Base-by-base conservation (phyloP, 2,113 vertebrate species). In the Dermatemys mawii region DNA sequence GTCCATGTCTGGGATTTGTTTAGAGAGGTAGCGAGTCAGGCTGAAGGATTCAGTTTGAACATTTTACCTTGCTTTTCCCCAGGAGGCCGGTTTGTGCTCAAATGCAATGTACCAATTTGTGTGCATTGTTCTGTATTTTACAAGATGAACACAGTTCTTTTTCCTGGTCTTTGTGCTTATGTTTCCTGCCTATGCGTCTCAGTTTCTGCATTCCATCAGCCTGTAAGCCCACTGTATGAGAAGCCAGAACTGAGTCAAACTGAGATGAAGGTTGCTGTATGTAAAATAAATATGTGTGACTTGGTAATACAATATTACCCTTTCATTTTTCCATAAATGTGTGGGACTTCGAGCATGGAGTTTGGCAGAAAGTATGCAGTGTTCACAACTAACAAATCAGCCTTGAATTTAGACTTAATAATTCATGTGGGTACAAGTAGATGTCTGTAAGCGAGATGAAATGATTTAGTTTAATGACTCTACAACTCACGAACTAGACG, bases 291-390 rank as follows among this genome's bases (percentile, higher is more conserved):
- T 49, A 93, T 70, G 78, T 22, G 29, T 81, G 79, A 92, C 73
- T 63, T 87, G 85, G 81, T 35, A 94, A 92, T 94, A 96, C 93
- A 83, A 94, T 81, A 35, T 38, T 86, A 22, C 11, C 9, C 6
- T 86, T 89, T 93, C 32, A 81, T 91, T 95, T 95, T 95, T 95
- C 89, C 44, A 75, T 51, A 90, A 17, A 44, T 80, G 2, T 57
- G 78, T 49, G 67, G 46, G 16, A 76, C 44, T 88, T 29, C n/a
- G 78, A 91, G 95, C 93, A 4, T 49, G 6, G 26, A 88, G 78
- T 89, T 54, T 83, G 55, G 27, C 26, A 95, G 76, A 73, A 92
- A 49, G 44, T 84, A 44, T 57, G 24, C 14, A 86, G 38, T 57
- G 22, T 53, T 94, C 49, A 57, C 41, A 95, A 90, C 24, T 63